Conservation (phyloP, 2,888 invertebrate genomes). For the Corbicula japonica region DNA sequence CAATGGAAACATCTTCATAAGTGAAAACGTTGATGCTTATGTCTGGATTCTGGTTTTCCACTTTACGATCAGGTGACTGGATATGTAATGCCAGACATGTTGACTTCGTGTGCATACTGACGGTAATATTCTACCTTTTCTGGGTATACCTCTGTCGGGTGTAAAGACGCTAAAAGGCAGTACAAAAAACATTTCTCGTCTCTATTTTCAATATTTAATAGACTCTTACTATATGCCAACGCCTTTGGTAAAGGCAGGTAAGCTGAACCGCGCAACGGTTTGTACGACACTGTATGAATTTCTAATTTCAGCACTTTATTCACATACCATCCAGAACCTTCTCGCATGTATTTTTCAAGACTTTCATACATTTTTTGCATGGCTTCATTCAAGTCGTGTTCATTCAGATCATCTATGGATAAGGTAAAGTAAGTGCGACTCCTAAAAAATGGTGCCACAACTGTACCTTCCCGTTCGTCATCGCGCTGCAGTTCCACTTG, state of each 20-base stretch:
- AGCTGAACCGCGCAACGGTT: constrained; percentile 35
- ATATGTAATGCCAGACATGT: constrained; percentile 51
- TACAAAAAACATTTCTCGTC: constrained; percentile 52
- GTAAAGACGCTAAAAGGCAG: constrained; percentile 30
- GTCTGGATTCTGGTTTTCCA: constrained; percentile 53
- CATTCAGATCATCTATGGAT: constrained; percentile 7
- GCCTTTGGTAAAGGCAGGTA: constrained; percentile 38
- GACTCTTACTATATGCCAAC: constrained; percentile 7
- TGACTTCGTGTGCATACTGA: constrained; percentile 32
- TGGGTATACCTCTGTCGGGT: constrained; percentile 16
- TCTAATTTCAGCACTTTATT: constrained; percentile 37
- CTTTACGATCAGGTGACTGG: constrained; percentile 41
- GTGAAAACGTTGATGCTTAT: constrained; percentile 59
- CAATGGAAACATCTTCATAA: constrained; percentile 51
- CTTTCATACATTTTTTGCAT: constrained; percentile 41
- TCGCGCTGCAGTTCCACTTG: constrained; percentile 48
- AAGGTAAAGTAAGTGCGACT: constrained; percentile 37
- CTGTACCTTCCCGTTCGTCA: constrained; percentile 15
- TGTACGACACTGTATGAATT: constrained; percentile 43
- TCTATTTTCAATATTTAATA: constrained; percentile 42
- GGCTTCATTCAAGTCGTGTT: constrained; percentile 47
- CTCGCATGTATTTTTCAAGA: constrained; percentile 41
- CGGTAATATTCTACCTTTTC: constrained; percentile 33
- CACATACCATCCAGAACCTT: constrained; percentile 46
- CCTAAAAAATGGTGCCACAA: constrained; percentile 30